A percentile compares a stretch with the other conserved stretches of the same genome.
These are phyloP conservation scores for Serilophus lunatus DNA, from an alignment of 2,113 vertebrate species.

Conservation along the genomic window DNA sequence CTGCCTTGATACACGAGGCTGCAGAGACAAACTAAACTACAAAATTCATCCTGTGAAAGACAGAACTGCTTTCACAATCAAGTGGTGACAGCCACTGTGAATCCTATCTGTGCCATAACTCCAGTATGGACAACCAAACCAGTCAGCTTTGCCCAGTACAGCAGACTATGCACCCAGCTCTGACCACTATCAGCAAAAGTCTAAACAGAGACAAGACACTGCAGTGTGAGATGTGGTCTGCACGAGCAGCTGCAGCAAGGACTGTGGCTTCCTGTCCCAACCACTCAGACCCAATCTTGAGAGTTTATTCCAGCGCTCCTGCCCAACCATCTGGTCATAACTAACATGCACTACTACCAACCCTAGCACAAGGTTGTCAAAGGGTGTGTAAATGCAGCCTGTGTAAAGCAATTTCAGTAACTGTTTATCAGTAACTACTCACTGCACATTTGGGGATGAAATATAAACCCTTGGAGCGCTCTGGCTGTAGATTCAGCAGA, in stretches of 20 bases:
- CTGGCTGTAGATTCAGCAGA: neutral
- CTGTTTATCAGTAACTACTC: neutral
- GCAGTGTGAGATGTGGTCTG: neutral
- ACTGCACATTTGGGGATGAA: neutral
- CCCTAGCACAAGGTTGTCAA: neutral
- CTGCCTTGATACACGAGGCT: neutral
- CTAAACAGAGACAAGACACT: conserved; percentile 3
- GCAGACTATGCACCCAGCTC: neutral
- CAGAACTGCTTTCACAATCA: neutral
- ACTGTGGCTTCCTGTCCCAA: neutral
- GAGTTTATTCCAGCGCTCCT: neutral
- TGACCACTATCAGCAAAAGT: neutral
- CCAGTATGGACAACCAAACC: neutral
- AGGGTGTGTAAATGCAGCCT: neutral
- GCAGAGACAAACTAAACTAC: neutral
- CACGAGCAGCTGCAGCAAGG: neutral
- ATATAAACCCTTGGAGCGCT: neutral
- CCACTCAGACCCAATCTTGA: neutral
- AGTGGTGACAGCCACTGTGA: neutral
- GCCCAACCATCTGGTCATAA: neutral
- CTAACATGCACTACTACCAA: neutral
- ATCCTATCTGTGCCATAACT: neutral
- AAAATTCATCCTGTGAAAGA: neutral
- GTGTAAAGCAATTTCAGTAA: neutral
- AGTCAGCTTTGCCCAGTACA: neutral